Conservation (phyloP, 2,888 invertebrate genomes). For the Scaptomyza flava region DNA sequence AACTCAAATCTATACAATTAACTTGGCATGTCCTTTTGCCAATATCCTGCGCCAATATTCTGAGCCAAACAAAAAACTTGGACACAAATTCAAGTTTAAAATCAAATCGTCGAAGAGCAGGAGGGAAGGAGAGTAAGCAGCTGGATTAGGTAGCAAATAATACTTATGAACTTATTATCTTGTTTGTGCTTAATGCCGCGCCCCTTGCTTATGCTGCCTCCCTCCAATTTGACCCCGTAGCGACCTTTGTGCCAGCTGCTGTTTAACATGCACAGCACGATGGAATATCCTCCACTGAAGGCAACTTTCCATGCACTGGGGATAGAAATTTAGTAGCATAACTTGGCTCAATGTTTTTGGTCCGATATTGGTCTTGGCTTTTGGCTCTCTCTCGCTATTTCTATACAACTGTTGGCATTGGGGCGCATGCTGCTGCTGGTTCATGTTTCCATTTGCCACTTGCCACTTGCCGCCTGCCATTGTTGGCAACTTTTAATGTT, state of each 20-base stretch:
- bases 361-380: constrained; percentile 65
- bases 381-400: constrained; percentile 35
- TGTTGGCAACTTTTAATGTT: constrained; percentile 76
- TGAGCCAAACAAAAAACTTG: constrained; percentile 51
- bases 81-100: constrained; percentile 67
- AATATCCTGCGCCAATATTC: constrained; percentile 31
- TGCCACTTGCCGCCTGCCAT: constrained; percentile 35
- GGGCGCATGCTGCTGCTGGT: constrained; percentile 15
- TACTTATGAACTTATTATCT: constrained; percentile 80
- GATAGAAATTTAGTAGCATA: constrained; percentile 75
- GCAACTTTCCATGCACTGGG: constrained; percentile 62
- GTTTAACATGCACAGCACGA: constrained; percentile 74
- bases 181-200: constrained; percentile 66
- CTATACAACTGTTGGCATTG: constrained; percentile 36
- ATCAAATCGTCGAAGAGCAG: constrained; percentile 50
- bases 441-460: constrained; percentile 23
- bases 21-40: constrained; percentile 49
- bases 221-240: constrained; percentile 20
- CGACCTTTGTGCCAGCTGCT: constrained; percentile 23
- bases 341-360: constrained; percentile 64
- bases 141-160: constrained; percentile 72
- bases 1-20: constrained; percentile 59
- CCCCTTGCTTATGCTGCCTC: neutral
- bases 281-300: constrained; percentile 20
- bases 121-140: neutral